Percentiles rank a stretch among this genome's conserved stretches.
Evolutionary conservation across 2,888 invertebrate genomes (phyloP).

Genomic region (Apamea sordens): DNA sequence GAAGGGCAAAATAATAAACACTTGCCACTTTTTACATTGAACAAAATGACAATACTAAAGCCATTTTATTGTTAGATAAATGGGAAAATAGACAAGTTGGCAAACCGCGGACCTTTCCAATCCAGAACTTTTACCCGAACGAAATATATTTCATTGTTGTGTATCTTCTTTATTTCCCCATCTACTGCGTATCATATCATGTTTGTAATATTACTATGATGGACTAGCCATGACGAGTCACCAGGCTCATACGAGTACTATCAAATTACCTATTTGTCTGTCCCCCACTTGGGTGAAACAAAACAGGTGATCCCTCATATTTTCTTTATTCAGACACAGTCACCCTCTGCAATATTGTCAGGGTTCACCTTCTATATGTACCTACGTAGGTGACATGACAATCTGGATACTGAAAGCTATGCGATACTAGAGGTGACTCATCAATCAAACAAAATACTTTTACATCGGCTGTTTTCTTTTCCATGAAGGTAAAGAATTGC

Average conservation of each 20-base stretch:
- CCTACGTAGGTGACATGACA: constrained; percentile 16
- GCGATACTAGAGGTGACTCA: constrained; percentile 20
- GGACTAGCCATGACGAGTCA: constrained; percentile 43
- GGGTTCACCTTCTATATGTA: constrained; percentile 26
- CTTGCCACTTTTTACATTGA: constrained; percentile 34
- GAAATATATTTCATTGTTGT: constrained; percentile 45
- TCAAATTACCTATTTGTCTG: constrained; percentile 54
- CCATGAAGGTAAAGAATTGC: not conserved
- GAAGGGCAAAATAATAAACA: constrained; percentile 15
- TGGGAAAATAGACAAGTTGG: constrained; percentile 53
- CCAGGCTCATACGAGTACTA: constrained; percentile 30
- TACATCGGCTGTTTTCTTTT: not conserved
- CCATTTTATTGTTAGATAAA: constrained; percentile 53
- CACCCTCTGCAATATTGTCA: constrained; percentile 48
- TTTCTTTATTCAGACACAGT: constrained; percentile 49
- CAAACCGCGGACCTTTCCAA: constrained; percentile 48
- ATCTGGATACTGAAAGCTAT: constrained; percentile 41
- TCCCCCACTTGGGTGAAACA: constrained; percentile 44
- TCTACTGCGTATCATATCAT: constrained; percentile 25
- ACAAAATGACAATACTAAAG: constrained; percentile 50
- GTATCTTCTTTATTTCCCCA: constrained; percentile 33
- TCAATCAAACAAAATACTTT: constrained; percentile 40
- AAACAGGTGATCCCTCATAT: constrained; percentile 58
- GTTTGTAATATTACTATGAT: constrained; percentile 45
- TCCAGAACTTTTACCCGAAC: constrained; percentile 47